Evolutionary conservation across 2,888 invertebrate species (phyloP).

Genomic region (Rhagonycha lutea): DNA sequence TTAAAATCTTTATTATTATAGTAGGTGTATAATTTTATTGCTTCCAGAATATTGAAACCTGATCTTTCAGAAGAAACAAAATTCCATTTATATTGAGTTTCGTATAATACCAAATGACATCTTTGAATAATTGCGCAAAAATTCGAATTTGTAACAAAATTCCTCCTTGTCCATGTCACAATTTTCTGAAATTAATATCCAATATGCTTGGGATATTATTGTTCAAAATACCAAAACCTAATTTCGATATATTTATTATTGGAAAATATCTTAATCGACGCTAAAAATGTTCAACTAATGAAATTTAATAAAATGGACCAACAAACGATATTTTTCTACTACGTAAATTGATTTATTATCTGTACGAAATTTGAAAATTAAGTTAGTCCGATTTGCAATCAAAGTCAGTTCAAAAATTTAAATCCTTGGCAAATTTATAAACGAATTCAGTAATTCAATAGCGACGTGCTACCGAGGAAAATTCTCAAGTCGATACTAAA

Average conservation of each 20-base stretch:
- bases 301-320: background rate
- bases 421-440: too few species aligned
- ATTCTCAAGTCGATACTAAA: background rate
- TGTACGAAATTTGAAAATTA: background rate
- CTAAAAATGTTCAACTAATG: background rate
- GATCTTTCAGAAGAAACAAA: background rate
- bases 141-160: background rate
- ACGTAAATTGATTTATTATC: too few species aligned
- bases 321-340: background rate
- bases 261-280: background rate
- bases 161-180: background rate
- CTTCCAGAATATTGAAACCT: too few species aligned
- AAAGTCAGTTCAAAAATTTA: background rate
- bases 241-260: background rate
- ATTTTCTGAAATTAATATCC: background rate
- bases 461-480: background rate
- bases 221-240: background rate
- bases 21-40: background rate
- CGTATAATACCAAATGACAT: background rate
- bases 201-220: background rate
- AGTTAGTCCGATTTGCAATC: background rate
- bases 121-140: background rate
- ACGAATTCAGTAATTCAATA: too few species aligned
- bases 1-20: background rate
- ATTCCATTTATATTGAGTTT: background rate